phyloP scores from a whole-genome alignment of 2,797 vertebrate genomes.

The Microcaecilia unicolor region DNA sequence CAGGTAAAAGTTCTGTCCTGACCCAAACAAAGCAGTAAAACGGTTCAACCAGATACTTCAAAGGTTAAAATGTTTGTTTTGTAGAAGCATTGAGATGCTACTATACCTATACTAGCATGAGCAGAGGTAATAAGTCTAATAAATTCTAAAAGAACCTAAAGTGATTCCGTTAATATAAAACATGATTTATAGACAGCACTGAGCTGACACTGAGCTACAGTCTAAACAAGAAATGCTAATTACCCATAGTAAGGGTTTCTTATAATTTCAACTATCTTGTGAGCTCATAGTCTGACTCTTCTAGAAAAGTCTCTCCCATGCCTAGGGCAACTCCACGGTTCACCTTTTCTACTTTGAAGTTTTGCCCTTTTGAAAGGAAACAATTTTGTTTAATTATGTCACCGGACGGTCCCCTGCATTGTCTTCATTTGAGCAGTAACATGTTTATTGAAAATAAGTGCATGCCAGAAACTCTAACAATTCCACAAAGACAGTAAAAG shows the following conservation, averaged over 20 bases:
- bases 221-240: slow-evolving; percentile 23
- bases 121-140: no score
- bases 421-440: not conserved
- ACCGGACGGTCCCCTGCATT: not conserved
- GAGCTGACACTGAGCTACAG: slow-evolving; percentile 20
- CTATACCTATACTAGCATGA: no score
- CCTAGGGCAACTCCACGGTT: slow-evolving; percentile 55
- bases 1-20: no score
- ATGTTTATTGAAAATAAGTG: not conserved
- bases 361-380: slow-evolving; percentile 12
- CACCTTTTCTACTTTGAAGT: slow-evolving; percentile 50
- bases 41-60: no score
- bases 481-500: no score
- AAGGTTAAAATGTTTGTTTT: no score
- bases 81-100: no score
- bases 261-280: slow-evolving; percentile 39
- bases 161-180: no score
- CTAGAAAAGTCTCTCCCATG: slow-evolving; percentile 61
- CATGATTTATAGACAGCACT: slow-evolving; percentile 15
- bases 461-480: not conserved
- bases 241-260: no score
- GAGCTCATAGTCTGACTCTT: slow-evolving; percentile 38
- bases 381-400: slow-evolving; percentile 13
- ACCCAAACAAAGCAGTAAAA: no score
- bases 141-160: no score